Conservation (phyloP, 1,140 invertebrate species). For the Steinernema feltiae region DNA sequence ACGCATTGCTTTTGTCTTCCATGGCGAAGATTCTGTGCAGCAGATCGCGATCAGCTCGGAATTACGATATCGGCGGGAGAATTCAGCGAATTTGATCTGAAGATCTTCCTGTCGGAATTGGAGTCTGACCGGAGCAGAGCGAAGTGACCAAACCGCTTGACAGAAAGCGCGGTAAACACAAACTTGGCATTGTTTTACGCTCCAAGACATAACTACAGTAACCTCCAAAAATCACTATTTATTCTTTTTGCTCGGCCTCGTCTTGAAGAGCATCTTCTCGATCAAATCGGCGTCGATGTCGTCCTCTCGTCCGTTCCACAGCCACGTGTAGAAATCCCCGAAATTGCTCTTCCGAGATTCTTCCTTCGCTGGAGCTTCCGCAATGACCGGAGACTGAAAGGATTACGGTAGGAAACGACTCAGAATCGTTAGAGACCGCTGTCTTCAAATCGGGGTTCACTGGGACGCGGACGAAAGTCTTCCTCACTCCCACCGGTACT, state of each 20-base stretch:
- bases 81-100: too few species aligned
- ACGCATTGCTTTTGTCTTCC: too few species aligned
- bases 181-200: too few species aligned
- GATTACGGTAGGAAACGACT: neutral
- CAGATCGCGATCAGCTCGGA: too few species aligned
- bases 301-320: slow-evolving; percentile 2
- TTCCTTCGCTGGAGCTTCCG: neutral
- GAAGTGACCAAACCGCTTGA: too few species aligned
- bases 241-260: neutral
- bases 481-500: neutral
- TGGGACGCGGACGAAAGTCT: neutral
- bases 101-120: too few species aligned
- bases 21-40: too few species aligned
- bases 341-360: neutral
- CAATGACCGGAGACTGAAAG: neutral
- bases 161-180: too few species aligned
- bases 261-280: slow-evolving; percentile 1
- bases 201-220: too few species aligned
- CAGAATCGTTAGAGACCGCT: neutral
- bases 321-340: neutral
- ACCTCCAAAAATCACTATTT: neutral
- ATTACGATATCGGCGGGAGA: too few species aligned
- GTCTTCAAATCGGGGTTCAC: neutral
- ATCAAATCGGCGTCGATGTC: neutral
- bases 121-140: too few species aligned